Percentiles rank a stretch among this genome's conserved stretches.
phyloP scores from a whole-genome alignment of 2,113 vertebrate genomes.

The Cryptoleucopteryx plumbea region DNA sequence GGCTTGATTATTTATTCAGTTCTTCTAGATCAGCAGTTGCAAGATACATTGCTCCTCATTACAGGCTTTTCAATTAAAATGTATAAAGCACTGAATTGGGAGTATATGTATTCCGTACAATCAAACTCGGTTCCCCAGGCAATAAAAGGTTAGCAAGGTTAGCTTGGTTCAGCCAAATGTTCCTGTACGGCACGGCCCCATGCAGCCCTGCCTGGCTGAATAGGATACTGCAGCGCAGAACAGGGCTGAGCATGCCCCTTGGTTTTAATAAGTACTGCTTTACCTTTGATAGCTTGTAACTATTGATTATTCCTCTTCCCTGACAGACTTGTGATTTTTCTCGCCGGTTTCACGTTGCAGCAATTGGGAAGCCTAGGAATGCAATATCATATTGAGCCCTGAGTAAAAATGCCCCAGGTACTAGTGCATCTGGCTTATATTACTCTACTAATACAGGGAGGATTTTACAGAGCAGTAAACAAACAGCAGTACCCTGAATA shows the following conservation, averaged over 20 bases:
- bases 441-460: not conserved
- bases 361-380: not conserved
- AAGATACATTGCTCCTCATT: not conserved
- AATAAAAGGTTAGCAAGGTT: not conserved
- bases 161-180: not conserved
- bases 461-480: slow-evolving; percentile 15
- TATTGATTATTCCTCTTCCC: not conserved
- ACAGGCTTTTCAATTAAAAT: not conserved
- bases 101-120: not conserved
- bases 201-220: not conserved
- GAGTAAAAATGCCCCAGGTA: not conserved
- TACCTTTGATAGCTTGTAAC: not conserved
- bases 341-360: not conserved
- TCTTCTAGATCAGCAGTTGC: not conserved
- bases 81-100: not conserved
- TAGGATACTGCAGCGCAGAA: not conserved
- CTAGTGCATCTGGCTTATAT: not conserved
- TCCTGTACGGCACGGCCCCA: not conserved
- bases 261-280: not conserved
- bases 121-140: not conserved
- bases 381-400: not conserved
- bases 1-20: not conserved
- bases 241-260: not conserved
- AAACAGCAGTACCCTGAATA: not conserved
- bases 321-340: not conserved